Base-by-base conservation (phyloP, 2,797 vertebrate genomes). In the Cuniculus paca region DNA sequence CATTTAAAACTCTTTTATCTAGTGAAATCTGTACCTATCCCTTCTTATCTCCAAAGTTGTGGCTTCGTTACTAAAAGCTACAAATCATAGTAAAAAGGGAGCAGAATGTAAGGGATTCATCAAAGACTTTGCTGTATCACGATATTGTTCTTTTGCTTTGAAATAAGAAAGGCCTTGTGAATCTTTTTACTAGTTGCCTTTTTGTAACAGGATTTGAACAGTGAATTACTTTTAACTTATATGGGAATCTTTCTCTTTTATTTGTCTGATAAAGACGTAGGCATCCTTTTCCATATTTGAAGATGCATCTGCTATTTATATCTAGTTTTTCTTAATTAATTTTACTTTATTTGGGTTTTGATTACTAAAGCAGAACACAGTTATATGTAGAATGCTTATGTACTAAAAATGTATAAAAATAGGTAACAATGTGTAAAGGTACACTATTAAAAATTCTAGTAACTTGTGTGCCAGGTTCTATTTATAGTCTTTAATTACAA, bases 1-100 rank as follows among this genome's bases (percentile, higher is more conserved):
- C 42, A 45, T 48, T 75, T 48, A 75, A 48, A 48, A 12, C 36
- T 48, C 84, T 77, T 17, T 88, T 74, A 13, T 48, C 13, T 70
- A 63, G 5, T 86, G 4, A 86, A 48, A 88, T 56, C 88, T 96
- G 45, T 10, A 86, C 48, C 28, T 81, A 2, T 90, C 92, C 14
- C 52, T 36, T 13, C 54, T 80, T 72, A 20, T 83, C 52, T 78
- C 31, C 34, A 58, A 0, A 81, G 60, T 60, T 97, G 80, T 74
- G 28, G 83, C 91, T 90, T 91, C 36, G 72, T 88, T 92, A 86
- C 95, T 98, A 98, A 98, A 98, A 96, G 36, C 24, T 61, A 5
- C 96, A 89, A 65, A 88, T 87, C 22, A 52, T 45, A 28, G 83
- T 90, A 56, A 97, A 95, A 74, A 31, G 26, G 68, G 82, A n/a